Evolutionary conservation across 1,140 invertebrate species (phyloP).

Genomic region (Drosophila tani): DNA sequence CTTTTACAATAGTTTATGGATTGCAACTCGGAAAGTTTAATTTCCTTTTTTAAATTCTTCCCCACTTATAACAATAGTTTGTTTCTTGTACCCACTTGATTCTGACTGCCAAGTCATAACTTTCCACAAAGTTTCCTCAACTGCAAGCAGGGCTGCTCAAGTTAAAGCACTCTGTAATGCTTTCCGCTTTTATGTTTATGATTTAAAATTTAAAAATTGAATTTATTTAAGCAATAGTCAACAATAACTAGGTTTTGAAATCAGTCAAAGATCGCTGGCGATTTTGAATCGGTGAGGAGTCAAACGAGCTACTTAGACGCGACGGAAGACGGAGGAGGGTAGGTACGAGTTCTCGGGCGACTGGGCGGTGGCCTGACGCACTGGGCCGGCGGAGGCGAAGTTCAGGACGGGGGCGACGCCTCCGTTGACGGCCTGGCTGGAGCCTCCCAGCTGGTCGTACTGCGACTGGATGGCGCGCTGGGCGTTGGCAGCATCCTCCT

Average conservation of each 20-base stretch:
- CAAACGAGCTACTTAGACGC: conserved; percentile 59
- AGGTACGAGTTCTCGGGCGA: conserved; percentile 71
- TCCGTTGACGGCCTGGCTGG: conserved; percentile 54
- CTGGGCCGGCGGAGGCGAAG: conserved; percentile 73
- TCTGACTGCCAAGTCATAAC: background rate
- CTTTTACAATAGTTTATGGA: no score
- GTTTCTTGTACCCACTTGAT: background rate
- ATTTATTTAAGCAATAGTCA: conserved; percentile 81
- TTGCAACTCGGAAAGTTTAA: background rate
- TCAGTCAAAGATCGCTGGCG: conserved; percentile 74
- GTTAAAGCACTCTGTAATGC: background rate
- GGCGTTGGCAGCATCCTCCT: conserved; percentile 67
- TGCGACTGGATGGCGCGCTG: conserved; percentile 66
- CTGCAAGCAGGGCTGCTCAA: background rate
- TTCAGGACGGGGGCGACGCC: conserved; percentile 74
- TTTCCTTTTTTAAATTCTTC: background rate
- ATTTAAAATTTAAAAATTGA: conserved; percentile 57
- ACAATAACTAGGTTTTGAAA: conserved; percentile 76
- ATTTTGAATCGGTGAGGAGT: conserved; percentile 53
- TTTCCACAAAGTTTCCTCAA: background rate
- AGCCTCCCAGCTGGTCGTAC: conserved; percentile 66
- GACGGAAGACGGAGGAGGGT: conserved; percentile 79
- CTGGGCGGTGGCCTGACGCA: conserved; percentile 61
- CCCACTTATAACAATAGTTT: background rate
- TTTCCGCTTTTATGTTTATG: background rate